These are phyloP conservation scores for Aelia acuminata DNA, from an alignment of 2,888 invertebrate species.

Conservation along the genomic window DNA sequence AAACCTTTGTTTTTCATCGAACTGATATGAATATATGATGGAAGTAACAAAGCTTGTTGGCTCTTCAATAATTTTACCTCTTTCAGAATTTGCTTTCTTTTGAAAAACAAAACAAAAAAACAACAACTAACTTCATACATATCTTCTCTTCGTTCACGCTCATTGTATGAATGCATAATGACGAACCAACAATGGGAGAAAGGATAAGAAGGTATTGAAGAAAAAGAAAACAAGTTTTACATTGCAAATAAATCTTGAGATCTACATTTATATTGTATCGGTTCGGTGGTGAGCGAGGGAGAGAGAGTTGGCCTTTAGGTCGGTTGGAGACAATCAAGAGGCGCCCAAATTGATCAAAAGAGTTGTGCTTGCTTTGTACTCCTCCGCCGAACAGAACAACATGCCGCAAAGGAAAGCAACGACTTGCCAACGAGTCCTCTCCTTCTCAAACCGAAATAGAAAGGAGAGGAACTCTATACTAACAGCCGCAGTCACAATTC, in stretches of 20 bases:
- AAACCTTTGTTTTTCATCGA: not conserved
- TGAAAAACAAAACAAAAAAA: not conserved
- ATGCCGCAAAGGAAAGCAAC: slow-evolving; percentile 11
- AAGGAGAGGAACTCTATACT: not conserved
- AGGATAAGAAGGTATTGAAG: not conserved
- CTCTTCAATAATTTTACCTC: not conserved
- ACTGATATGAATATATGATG: not conserved
- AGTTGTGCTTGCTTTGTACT: not conserved
- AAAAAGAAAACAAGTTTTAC: slow-evolving; percentile 38
- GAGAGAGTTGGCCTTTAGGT: slow-evolving; percentile 42
- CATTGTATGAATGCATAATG: slow-evolving; percentile 6
- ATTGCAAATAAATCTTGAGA: slow-evolving; percentile 56
- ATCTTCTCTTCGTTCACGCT: not conserved
- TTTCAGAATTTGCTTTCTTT: not conserved
- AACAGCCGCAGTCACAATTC: not conserved
- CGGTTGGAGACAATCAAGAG: slow-evolving; percentile 32
- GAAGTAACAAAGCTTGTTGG: no score
- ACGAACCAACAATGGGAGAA: not conserved
- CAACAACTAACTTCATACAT: not conserved
- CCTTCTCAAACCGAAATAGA: slow-evolving; percentile 17
- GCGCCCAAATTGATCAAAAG: slow-evolving; percentile 50
- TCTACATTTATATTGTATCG: slow-evolving; percentile 57
- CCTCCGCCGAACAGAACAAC: not conserved
- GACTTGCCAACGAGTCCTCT: slow-evolving; percentile 23
- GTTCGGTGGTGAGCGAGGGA: not conserved